Evolutionary conservation across 1,140 invertebrate species (phyloP), one percentile per base, ranked within the genome.

Genomic region (Druon quercuslanigerum): DNA sequence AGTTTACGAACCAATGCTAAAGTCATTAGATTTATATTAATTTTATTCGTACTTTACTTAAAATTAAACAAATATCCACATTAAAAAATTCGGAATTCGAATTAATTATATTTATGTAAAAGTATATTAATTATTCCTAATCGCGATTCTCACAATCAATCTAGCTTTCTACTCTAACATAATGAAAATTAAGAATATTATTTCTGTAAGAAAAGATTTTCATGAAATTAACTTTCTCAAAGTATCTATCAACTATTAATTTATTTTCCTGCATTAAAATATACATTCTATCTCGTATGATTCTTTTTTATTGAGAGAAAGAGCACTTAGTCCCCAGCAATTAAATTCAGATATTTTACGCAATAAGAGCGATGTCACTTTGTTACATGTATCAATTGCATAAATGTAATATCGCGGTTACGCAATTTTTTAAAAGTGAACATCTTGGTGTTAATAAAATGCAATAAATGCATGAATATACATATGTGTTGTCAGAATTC

Each of bases 331-430:
- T 33, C 60, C 25, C 9, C 40, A 66, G 60, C 60, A 66, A 66
- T 25, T 66, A 66, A 66, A 66, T 66, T 66, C 33, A 66, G 60
- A 40, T 46, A 33, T 66, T 16, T 66, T 66, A 66, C 40, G 60
- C 46, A 66, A 66, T 66, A 66, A 66, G 13, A 66, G 25, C 60
- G 60, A 66, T 66, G 60, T 66, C 33, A 66, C 60, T 66, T 46
- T 66, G 40, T 66, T 66, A 33, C 60, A 66, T 66, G 57, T 66
- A 66, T 66, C 57, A 66, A 66, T 66, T 66, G 57, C 57, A 16
- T 66, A 66, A 66, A 40, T 40, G 14, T 66, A 0, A 66, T 25
- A 66, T 66, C 13, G 25, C 60, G 40, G 25, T 66, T 66, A 40
- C 60, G 60, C 33, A 66, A 66, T 9, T 40, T 40, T n/a, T 40